Percentiles rank a stretch among this genome's conserved stretches.
phyloP scores from a whole-genome alignment of 2,797 vertebrate genomes.

The Somateria mollissima region DNA sequence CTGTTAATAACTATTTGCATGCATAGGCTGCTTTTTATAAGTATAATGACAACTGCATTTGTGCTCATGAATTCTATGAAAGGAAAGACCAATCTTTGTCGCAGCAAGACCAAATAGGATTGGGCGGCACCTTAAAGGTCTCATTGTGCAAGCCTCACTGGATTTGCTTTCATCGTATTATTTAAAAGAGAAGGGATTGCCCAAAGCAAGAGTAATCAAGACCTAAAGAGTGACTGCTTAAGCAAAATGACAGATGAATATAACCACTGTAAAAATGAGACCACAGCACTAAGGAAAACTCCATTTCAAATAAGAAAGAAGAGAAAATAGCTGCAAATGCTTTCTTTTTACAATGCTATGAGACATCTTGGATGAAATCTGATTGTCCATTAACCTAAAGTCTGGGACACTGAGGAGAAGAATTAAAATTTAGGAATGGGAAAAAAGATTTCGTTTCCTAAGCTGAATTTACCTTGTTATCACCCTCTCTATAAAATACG shows the following conservation, averaged over 20 bases:
- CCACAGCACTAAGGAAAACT: background rate
- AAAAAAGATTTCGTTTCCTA: background rate
- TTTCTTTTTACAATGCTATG: background rate
- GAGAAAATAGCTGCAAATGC: background rate
- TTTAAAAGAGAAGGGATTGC: constrained; percentile 54
- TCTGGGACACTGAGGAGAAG: background rate
- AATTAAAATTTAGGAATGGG: background rate
- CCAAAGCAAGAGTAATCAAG: constrained; percentile 66
- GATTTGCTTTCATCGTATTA: constrained; percentile 32
- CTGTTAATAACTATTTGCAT: background rate
- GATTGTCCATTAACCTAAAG: background rate
- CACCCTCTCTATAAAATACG: background rate
- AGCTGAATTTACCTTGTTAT: background rate
- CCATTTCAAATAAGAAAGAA: background rate
- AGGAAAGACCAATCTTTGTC: constrained; percentile 16
- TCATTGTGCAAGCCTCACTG: constrained; percentile 59
- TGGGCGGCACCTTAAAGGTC: constrained; percentile 45
- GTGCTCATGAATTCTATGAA: background rate
- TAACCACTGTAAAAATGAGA: background rate
- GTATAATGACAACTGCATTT: background rate
- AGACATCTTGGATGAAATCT: background rate
- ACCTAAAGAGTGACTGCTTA: constrained; percentile 51
- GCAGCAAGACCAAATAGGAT: constrained; percentile 39
- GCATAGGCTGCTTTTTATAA: background rate
- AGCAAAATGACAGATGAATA: constrained; percentile 55